Evolutionary conservation across 2,113 vertebrate species (phyloP), one percentile per base, ranked within the genome.

Genomic region (Pteruthius melanotis): DNA sequence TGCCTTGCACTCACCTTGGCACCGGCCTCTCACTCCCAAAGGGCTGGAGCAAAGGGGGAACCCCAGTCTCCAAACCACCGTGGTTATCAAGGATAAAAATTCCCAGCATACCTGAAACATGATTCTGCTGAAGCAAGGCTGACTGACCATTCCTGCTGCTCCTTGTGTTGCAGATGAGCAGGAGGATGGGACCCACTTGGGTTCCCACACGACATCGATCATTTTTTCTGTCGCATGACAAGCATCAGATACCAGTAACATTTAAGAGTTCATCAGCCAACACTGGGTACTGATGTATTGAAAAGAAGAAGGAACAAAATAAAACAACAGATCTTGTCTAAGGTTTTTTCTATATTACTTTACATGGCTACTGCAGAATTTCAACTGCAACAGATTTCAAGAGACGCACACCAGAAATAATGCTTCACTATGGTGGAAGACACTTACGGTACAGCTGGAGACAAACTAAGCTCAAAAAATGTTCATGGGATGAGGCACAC

Each of bases 181-280:
- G 44, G 24, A 47, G 8, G 40, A 69, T 2, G 23, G 33, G 40
- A 87, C 31, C 7, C 56, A 52, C 33, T 2, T 30, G 53, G 26
- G 53, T 15, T 71, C 57, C 42, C 70, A 33, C 24, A 74, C 3
- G 40, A 52, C 39, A 40, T 6, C 0, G 0, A 17, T 8, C 5
- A 35, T 27, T 52, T 81, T 60, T 72, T 33, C 15, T 68, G 44
- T 20, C 2, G 1, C 26, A 8, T 3, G 8, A 49, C 45, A 45
- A 40, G 37, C 39, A 57, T 18, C 35, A 35, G 28, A 0, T 50
- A 85, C 3, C 69, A 71, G 4, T 14, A 60, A 39, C 40, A 57
- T 26, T 64, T 22, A 77, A 14, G 40, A 42, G 42, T 5, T 65
- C 23, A 66, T 56, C 57, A 80, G 31, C 57, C 84, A 72, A 26